Evolutionary conservation across 2,113 vertebrate genomes (phyloP).

Genomic region (Ictalurus furcatus): DNA sequence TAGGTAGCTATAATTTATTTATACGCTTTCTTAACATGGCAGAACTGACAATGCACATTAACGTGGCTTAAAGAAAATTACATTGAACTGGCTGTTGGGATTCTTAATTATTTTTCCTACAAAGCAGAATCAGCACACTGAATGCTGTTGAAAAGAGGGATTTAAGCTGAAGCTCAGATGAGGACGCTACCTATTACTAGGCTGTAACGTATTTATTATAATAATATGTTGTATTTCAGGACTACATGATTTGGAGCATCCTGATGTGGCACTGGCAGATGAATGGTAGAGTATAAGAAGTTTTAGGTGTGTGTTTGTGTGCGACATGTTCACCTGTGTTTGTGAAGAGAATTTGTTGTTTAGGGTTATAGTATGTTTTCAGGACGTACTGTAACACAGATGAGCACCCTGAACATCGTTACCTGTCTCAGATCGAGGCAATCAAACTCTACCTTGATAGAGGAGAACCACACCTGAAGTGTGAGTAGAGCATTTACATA

Average conservation of each 20-base stretch:
- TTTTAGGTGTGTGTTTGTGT: slow-evolving; percentile 39
- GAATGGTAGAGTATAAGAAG: slow-evolving; percentile 83
- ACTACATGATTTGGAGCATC: slow-evolving; percentile 97
- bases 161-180: background rate
- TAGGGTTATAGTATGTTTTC: slow-evolving; percentile 34
- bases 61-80: background rate
- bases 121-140: background rate
- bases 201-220: background rate
- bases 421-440: slow-evolving; percentile 90
- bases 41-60: slow-evolving; percentile 6
- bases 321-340: background rate
- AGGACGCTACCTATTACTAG: background rate
- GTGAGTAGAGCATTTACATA: slow-evolving; percentile 71
- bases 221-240: slow-evolving; percentile 72
- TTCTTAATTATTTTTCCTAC: background rate
- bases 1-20: background rate
- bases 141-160: background rate
- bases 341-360: background rate
- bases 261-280: slow-evolving; percentile 93
- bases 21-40: background rate
- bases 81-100: background rate
- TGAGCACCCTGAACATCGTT: slow-evolving; percentile 87
- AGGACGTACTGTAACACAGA: slow-evolving; percentile 98
- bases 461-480: slow-evolving; percentile 87
- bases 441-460: slow-evolving; percentile 93